Conservation (phyloP, 1,140 invertebrate species). For the Oryctes rhinoceros region DNA sequence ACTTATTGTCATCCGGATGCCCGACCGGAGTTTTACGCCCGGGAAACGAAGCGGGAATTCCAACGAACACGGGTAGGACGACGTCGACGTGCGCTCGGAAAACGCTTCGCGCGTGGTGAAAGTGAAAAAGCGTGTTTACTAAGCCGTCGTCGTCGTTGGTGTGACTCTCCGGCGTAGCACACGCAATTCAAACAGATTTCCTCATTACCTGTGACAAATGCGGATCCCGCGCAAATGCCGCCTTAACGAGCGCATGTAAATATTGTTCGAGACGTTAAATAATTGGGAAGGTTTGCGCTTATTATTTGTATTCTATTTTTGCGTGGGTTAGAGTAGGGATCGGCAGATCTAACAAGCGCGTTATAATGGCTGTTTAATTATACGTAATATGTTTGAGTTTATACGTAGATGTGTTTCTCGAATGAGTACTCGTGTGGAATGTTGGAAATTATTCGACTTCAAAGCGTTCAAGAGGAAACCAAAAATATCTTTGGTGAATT, state of each 20-base stretch:
- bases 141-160: not conserved
- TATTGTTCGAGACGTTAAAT: conserved; percentile 15
- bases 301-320: not conserved
- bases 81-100: not conserved
- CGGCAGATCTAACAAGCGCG: not conserved
- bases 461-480: too few relatives aligned
- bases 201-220: conserved; percentile 21
- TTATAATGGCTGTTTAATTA: not conserved
- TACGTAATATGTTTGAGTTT: not conserved
- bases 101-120: not conserved
- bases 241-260: not conserved
- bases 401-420: not conserved
- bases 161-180: not conserved
- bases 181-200: conserved; percentile 21
- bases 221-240: not conserved
- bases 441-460: too few relatives aligned
- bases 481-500: too few relatives aligned
- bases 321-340: not conserved
- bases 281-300: not conserved
- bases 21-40: not conserved
- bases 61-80: not conserved
- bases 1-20: not conserved
- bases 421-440: too few relatives aligned
- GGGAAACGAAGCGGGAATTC: not conserved
- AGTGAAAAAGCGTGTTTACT: conserved; percentile 15